Evolutionary conservation across 1,140 invertebrate species (phyloP).

Genomic region (Drosophila albomicans): DNA sequence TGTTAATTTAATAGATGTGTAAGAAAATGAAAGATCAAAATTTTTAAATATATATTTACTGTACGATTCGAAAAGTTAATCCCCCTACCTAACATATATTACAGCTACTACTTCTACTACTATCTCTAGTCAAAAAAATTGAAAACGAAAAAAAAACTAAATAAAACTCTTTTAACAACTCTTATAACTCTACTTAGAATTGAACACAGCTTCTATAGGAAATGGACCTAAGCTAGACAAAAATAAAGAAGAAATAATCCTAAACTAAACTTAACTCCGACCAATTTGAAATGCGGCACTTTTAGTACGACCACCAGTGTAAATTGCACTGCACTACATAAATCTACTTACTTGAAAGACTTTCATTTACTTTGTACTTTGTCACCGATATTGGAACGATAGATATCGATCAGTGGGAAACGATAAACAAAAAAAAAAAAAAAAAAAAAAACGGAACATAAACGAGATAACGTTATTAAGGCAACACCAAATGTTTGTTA

Average conservation of each 20-base stretch:
- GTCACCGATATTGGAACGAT: conserved; percentile 60
- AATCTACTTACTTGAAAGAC: conserved; percentile 77
- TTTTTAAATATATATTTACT: conserved; percentile 38
- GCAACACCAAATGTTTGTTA: conserved; percentile 72
- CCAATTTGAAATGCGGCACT: conserved; percentile 73
- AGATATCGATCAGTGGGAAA: conserved; percentile 33
- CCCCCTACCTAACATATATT: background rate
- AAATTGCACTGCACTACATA: conserved; percentile 55
- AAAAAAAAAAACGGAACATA: conserved; percentile 18
- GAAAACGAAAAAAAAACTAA: background rate
- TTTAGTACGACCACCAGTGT: conserved; percentile 72
- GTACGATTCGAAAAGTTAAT: conserved; percentile 9
- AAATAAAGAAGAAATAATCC: conserved; percentile 6
- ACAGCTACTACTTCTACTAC: conserved; percentile 14
- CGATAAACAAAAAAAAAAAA: conserved; percentile 21
- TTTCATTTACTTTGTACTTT: conserved; percentile 64
- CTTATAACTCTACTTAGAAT: conserved; percentile 5
- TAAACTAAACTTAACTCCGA: conserved; percentile 64
- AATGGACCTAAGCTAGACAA: conserved; percentile 9
- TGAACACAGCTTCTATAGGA: conserved; percentile 13
- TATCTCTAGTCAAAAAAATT: conserved; percentile 30
- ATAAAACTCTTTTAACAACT: conserved; percentile 20
- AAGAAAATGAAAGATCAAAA: conserved; percentile 48
- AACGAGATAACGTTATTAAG: conserved; percentile 55
- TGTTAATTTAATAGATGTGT: conserved; percentile 81